Evolutionary conservation across 2,113 vertebrate species (phyloP), one percentile per base, ranked within the genome.

Genomic region (Tragelaphus strepsiceros): DNA sequence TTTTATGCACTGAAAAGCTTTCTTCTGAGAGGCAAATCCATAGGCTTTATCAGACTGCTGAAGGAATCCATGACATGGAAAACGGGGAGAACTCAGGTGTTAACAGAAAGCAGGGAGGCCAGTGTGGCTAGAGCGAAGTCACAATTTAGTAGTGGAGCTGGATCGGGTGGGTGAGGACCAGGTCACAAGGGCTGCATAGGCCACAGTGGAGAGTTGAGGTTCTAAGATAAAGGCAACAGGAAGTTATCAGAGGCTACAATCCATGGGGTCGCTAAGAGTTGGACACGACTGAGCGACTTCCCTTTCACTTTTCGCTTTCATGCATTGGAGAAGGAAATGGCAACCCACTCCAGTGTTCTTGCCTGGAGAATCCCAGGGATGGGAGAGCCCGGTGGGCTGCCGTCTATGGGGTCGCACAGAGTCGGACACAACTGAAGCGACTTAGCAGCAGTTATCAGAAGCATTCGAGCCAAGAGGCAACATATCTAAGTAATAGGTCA

Each of bases 131-230:
- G n/a, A 32, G 5, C 2, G 11, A 84, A 67, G 54, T 3, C 15
- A 21, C 12, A 2, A 2, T 17, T 71, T 19, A 32, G 51, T 13
- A 28, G n/a, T 0, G 21, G 90, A 71, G 39, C 39, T 28, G 49
- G 58, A 32, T n/a, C 9, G 5, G 35, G 28, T 6, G 1, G 17
- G 8, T 6, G 1, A 30, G 11, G 8, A 22, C 19, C 30, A 49
- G 78, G 7, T 64, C 43, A 16, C 15, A 0, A 30, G 35, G 17
- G 28, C 30, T 21, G 12, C 49, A 39, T 0, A 53, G 5, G 5
- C 39, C 24, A 6, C 21, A 5, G 21, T 6, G 35, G 39, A 58
- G 35, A 96, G 58, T 0, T 43, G 24, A 46, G 84, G 24, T 46
- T 58, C 82, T 61, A 43, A 26, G 6, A 46, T 26, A 46, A 46